Percentiles rank a stretch among this genome's conserved stretches.
These are phyloP conservation scores for Sapayoa aenigma DNA, from an alignment of 2,113 vertebrate genomes.

Conservation along the genomic window DNA sequence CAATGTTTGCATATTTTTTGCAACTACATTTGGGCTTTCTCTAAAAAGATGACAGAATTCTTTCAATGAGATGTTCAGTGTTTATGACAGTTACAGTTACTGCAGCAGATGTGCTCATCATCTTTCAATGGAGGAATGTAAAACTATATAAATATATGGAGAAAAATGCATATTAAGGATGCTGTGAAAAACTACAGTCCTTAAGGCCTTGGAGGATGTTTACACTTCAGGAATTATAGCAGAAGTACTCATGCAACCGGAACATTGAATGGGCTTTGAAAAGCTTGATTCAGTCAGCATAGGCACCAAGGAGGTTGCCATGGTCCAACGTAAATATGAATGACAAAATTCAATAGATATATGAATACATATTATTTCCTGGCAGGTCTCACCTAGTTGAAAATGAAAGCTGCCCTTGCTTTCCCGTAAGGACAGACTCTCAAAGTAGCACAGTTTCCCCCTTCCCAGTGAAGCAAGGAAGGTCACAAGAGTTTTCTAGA, in stretches of 20 bases:
- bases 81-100: background rate
- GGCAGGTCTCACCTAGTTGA: background rate
- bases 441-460: background rate
- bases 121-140: background rate
- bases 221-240: background rate
- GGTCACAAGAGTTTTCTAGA: background rate
- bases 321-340: background rate
- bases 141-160: background rate
- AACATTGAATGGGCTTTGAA: background rate
- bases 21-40: background rate
- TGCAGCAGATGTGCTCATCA: slow-evolving; percentile 2
- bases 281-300: background rate
- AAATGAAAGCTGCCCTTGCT: background rate
- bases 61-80: background rate
- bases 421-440: background rate
- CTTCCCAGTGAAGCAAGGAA: background rate
- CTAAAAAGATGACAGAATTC: background rate
- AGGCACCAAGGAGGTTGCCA: background rate
- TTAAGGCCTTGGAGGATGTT: background rate
- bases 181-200: background rate
- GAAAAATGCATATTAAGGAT: background rate
- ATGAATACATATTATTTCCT: background rate
- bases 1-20: background rate
- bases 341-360: background rate
- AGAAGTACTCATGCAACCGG: background rate